A percentile compares a stretch with the other conserved stretches of the same genome.
These are phyloP conservation scores for Euwallacea similis DNA, from an alignment of 1,140 invertebrate species.

Conservation along the genomic window DNA sequence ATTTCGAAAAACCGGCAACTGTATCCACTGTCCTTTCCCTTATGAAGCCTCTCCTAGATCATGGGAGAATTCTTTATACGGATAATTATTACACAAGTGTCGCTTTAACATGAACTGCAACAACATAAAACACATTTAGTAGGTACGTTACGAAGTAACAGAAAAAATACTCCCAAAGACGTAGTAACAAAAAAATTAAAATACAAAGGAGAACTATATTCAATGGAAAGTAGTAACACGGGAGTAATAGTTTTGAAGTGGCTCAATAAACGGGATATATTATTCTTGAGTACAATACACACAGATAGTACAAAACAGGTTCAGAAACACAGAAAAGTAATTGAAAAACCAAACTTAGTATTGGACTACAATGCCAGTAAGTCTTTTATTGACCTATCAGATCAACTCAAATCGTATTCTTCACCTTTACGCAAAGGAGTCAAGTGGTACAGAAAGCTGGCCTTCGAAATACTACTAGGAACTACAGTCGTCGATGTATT, in stretches of 20 bases:
- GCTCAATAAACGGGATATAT: slow-evolving; percentile 32
- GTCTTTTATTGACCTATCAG: slow-evolving; percentile 36
- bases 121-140: slow-evolving; percentile 24
- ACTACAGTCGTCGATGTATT: slow-evolving; percentile 27
- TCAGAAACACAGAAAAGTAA: too few relatives aligned
- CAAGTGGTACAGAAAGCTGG: slow-evolving; percentile 37
- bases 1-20: slow-evolving; percentile 9
- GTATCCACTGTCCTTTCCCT: slow-evolving; percentile 9
- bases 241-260: slow-evolving; percentile 25
- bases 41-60: slow-evolving; percentile 7
- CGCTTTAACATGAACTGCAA: slow-evolving; percentile 46
- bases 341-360: slow-evolving; percentile 37
- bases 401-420: slow-evolving; percentile 44
- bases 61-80: slow-evolving; percentile 39
- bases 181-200: slow-evolving; percentile 13
- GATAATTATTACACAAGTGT: slow-evolving; percentile 53
- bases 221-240: slow-evolving; percentile 23
- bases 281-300: slow-evolving; percentile 42
- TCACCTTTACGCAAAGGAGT: slow-evolving; percentile 38
- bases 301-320: slow-evolving; percentile 1
- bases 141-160: slow-evolving; percentile 19
- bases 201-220: slow-evolving; percentile 18
- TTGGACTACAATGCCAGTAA: slow-evolving; percentile 54
- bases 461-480: slow-evolving; percentile 20
- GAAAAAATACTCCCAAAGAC: slow-evolving; percentile 20